Percentiles rank a stretch among this genome's conserved stretches.
Conservation (phyloP, 2,113 vertebrate genomes). For the Notothenia rossii region DNA sequence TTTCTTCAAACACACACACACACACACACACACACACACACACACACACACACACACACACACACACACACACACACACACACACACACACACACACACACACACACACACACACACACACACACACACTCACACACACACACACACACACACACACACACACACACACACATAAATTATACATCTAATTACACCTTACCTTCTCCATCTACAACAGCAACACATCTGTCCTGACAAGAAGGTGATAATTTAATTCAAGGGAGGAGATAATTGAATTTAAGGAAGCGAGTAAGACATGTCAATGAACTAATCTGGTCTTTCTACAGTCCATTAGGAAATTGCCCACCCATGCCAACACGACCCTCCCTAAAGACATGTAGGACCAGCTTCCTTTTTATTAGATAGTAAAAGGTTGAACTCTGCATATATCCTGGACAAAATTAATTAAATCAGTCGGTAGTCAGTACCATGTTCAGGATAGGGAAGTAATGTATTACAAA, state of each 20-base stretch:
- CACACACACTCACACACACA: background rate
- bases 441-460: background rate
- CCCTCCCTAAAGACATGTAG: constrained; percentile 51
- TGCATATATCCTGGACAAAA: constrained; percentile 8
- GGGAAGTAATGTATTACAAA: no score
- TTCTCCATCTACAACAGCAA: constrained; percentile 31
- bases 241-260: constrained; percentile 70
- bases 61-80: no score
- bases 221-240: constrained; percentile 65
- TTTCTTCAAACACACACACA: background rate
- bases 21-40: no score
- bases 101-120: no score
- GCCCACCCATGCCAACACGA: constrained; percentile 62
- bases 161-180: background rate
- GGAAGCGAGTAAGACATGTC: constrained; percentile 68
- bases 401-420: constrained; percentile 33
- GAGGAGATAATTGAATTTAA: constrained; percentile 74
- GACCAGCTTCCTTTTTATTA: constrained; percentile 31
- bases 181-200: constrained; percentile 19
- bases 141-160: constrained; percentile 1
- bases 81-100: no score
- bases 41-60: no score
- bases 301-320: constrained; percentile 78
- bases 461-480: background rate
- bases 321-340: constrained; percentile 76